Percentiles rank a stretch among this genome's conserved stretches.
phyloP scores from a whole-genome alignment of 1,140 invertebrate genomes.

The Trichonephila clavipes region DNA sequence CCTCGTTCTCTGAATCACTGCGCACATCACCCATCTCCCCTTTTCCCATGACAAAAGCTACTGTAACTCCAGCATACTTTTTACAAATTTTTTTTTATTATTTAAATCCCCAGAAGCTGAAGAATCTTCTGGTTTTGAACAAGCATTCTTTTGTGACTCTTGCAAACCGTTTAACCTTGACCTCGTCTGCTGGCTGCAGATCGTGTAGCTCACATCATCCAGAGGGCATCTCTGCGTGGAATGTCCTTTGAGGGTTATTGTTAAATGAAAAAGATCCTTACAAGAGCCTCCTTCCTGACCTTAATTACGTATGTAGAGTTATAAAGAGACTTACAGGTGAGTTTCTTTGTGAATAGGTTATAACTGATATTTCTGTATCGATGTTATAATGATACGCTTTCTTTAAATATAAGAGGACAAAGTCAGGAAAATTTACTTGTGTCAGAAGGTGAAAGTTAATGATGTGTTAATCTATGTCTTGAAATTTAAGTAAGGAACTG shows the following conservation, averaged over 20 bases:
- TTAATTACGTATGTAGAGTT: not conserved
- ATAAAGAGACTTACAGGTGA: not conserved
- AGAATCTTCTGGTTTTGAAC: not conserved
- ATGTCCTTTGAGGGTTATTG: conserved; percentile 1
- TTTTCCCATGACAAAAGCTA: not conserved
- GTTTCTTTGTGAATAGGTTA: too few relatives aligned
- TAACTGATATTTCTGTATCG: too few relatives aligned
- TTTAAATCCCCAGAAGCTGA: not conserved
- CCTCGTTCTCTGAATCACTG: not conserved
- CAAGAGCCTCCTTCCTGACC: not conserved
- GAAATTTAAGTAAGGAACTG: too few relatives aligned
- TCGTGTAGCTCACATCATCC: not conserved
- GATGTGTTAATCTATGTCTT: too few relatives aligned
- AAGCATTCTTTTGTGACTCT: not conserved
- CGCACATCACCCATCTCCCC: not conserved
- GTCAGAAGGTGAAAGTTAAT: too few relatives aligned
- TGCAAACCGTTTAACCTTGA: not conserved
- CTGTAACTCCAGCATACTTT: not conserved
- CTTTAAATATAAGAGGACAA: too few relatives aligned
- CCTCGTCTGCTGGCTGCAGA: not conserved
- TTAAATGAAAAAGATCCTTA: not conserved
- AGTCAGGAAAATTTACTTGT: too few relatives aligned
- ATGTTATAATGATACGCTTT: too few relatives aligned
- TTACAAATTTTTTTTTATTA: not conserved
- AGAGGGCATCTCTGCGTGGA: not conserved